phyloP scores from a whole-genome alignment of 2,113 vertebrate genomes.

The Corythornis vintsioides region DNA sequence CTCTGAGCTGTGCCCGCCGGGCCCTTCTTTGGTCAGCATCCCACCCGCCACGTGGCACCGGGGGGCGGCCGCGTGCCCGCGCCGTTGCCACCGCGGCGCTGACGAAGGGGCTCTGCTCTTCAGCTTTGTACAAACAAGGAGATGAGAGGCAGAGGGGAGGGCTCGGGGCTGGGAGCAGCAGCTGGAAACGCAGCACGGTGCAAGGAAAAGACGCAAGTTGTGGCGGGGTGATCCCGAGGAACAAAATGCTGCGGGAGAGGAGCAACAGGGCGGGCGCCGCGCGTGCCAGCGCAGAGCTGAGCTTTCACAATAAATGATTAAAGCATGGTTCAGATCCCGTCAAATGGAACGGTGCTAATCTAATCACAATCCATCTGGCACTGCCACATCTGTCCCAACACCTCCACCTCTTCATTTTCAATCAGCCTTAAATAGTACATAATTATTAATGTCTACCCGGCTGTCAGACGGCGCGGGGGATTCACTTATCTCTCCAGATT shows the following conservation, averaged over 20 bases:
- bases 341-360: constrained; percentile 76
- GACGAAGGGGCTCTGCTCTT: background rate
- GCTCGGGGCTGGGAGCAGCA: background rate
- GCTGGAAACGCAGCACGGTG: constrained; percentile 5
- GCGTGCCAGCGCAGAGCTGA: constrained; percentile 1
- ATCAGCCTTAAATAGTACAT: constrained; percentile 76
- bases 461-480: constrained; percentile 64
- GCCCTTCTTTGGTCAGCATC: constrained; percentile 1
- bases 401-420: constrained; percentile 77
- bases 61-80: background rate
- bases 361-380: constrained; percentile 77
- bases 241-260: background rate
- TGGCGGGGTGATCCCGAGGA: background rate
- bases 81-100: background rate
- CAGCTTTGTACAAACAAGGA: constrained; percentile 59
- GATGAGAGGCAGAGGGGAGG: constrained; percentile 49
- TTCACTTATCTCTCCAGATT: constrained; percentile 49
- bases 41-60: background rate
- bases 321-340: constrained; percentile 71
- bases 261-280: constrained; percentile 5
- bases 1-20: background rate
- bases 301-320: constrained; percentile 73
- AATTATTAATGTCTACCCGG: constrained; percentile 75
- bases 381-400: constrained; percentile 77
- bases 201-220: background rate